Base-by-base conservation (phyloP, 2,113 vertebrate genomes). In the Paraplagusia blochii region DNA sequence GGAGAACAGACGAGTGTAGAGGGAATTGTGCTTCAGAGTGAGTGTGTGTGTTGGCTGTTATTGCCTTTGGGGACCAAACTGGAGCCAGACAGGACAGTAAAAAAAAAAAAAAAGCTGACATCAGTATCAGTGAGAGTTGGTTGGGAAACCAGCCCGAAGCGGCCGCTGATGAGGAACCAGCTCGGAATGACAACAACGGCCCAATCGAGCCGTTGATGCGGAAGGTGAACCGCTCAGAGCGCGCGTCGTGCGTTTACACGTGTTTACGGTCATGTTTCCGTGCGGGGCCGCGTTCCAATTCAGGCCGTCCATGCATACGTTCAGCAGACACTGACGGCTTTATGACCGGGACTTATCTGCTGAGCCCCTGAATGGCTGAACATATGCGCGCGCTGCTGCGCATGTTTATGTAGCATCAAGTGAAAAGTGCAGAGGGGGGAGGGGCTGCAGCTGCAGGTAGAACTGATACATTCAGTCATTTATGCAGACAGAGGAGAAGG, bases 51-150 rank as follows among this genome's bases (percentile, higher is more conserved):
- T 45, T 22, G 43, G 46, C 53, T 40, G 43, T 45, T 22, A 47
- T 71, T 69, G 69, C 66, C 72, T 76, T 50, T 52, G 51, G 70
- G 76, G 65, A 73, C 73, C 61, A 63, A 69, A 58, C 42, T 60
- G 18, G 62, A 80, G 54, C 64, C 53, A 56, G 62, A 33, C 62
- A 39, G 69, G 17, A 43, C 70, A 69, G 60, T 56, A 54, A 70
- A 72, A 82, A 71, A 52, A 82, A 71, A 52, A 29, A 29, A 29
- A 29, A 53, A 63, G 65, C 73, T 72, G 66, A 68, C 79, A 80
- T 79, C 75, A 73, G 72, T 66, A 58, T 69, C 53, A 63, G 47
- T 60, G 58, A 62, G 55, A 33, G 62, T 58, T 48, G 39, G 54
- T 67, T 59, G 66, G 52, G 17, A 60, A 67, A 77, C 48, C 52